A percentile compares a stretch with the other conserved stretches of the same genome.
Evolutionary conservation across 1,140 invertebrate genomes (phyloP).

Genomic region (Drosophila ercepeae): DNA sequence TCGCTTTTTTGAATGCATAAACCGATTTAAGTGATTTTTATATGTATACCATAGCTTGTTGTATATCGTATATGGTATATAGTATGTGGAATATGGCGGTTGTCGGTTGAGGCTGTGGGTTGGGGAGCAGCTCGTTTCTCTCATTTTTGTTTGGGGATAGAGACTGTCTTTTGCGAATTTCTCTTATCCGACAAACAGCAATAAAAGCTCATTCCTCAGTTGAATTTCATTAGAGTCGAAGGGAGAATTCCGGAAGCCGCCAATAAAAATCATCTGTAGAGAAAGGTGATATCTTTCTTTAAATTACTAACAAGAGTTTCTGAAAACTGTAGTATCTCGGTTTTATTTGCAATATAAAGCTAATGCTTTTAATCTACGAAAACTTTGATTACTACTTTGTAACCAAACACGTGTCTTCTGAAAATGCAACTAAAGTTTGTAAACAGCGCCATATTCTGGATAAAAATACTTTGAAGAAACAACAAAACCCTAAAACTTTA

Average conservation of each 20-base stretch:
- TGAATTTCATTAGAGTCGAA: background rate
- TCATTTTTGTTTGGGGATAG: constrained; percentile 14
- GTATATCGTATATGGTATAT: background rate
- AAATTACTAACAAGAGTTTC: background rate
- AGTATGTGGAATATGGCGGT: background rate
- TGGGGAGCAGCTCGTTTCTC: constrained; percentile 1
- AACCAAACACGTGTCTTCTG: background rate
- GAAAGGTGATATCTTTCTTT: background rate
- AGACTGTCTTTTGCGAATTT: background rate
- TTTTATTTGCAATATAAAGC: no score
- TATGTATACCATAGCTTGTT: no score
- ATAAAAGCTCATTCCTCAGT: constrained; percentile 15
- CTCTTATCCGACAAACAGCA: background rate
- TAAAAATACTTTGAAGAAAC: background rate
- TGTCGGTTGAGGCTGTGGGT: background rate
- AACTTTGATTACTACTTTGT: background rate
- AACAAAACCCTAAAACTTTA: no score
- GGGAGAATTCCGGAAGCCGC: constrained; percentile 10
- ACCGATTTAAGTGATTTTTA: constrained; percentile 1
- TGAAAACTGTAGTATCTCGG: no score
- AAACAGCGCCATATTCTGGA: background rate
- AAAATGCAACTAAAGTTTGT: background rate
- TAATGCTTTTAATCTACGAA: no score
- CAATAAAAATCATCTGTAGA: background rate
- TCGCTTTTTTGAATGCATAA: constrained; percentile 43